Conservation (phyloP, 2,888 invertebrate genomes). For the Chrysolina haemoptera region DNA sequence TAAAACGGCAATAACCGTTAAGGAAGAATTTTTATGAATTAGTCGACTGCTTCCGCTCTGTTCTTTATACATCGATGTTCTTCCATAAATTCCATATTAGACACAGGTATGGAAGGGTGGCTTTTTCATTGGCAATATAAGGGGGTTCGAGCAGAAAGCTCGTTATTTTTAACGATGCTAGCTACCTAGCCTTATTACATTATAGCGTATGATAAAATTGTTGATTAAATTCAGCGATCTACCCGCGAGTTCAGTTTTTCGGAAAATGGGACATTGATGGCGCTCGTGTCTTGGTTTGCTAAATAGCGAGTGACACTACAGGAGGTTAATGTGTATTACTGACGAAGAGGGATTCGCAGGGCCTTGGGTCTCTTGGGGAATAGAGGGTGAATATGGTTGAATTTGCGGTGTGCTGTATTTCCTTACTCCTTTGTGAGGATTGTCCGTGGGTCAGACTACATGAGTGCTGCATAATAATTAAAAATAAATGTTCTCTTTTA, state of each 20-base stretch:
- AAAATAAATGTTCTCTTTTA: too few species aligned
- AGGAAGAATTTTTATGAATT: conserved; percentile 7
- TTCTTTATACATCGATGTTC: conserved; percentile 25
- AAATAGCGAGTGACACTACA: background rate
- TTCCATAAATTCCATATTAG: conserved; percentile 54
- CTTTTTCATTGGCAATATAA: conserved; percentile 51
- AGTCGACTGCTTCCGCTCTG: conserved; percentile 1
- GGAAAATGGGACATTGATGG: background rate
- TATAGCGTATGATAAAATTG: conserved; percentile 59
- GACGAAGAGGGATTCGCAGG: too few species aligned
- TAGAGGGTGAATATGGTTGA: too few species aligned
- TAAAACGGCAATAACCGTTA: conserved; percentile 7
- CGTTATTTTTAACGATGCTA: conserved; percentile 61
- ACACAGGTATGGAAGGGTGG: conserved; percentile 41
- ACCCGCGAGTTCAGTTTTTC: conserved; percentile 22
- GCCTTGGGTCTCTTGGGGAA: too few species aligned
- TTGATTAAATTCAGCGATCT: conserved; percentile 50
- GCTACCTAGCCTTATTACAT: conserved; percentile 54
- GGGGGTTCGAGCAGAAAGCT: conserved; percentile 56
- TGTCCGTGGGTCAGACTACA: too few species aligned
- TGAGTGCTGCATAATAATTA: too few species aligned
- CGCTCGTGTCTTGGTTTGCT: conserved; percentile 4
- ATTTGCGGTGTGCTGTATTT: too few species aligned
- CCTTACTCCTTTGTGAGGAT: too few species aligned
- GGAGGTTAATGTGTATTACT: background rate